These are phyloP conservation scores for Clivina fossor DNA, from an alignment of 2,888 invertebrate genomes.

Conservation along the genomic window DNA sequence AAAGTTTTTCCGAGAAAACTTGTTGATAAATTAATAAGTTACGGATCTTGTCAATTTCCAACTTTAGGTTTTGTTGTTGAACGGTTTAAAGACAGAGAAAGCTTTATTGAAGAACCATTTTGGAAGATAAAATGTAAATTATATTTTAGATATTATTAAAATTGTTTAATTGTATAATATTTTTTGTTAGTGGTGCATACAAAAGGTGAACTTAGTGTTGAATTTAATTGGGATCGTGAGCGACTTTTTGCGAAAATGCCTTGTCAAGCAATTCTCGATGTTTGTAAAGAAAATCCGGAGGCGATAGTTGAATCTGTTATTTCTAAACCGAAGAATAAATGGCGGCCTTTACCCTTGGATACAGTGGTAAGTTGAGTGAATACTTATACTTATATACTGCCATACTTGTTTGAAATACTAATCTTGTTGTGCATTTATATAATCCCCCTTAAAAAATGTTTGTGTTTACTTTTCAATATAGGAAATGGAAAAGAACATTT, in stretches of 20 bases:
- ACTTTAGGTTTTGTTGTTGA: constrained; percentile 99
- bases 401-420: background rate
- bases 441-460: background rate
- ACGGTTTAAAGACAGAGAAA: constrained; percentile 87
- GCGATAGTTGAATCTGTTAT: constrained; percentile 76
- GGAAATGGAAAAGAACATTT: constrained; percentile 95
- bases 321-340: constrained; percentile 91
- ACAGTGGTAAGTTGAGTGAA: constrained; percentile 85
- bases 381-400: constrained; percentile 6
- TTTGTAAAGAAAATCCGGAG: constrained; percentile 72
- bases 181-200: constrained; percentile 71
- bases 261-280: constrained; percentile 77
- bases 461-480: constrained; percentile 51
- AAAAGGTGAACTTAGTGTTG: constrained; percentile 73
- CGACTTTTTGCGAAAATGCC: constrained; percentile 85
- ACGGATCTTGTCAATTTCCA: constrained; percentile 99
- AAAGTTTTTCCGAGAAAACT: constrained; percentile 75
- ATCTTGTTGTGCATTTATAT: background rate
- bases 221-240: constrained; percentile 85
- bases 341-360: constrained; percentile 93
- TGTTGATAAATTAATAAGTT: constrained; percentile 84
- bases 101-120: constrained; percentile 89
- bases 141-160: constrained; percentile 3
- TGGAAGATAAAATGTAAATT: constrained; percentile 87
- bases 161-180: constrained; percentile 28